phyloP scores from a whole-genome alignment of 2,888 invertebrate genomes.

The Drosophila demipolita region DNA sequence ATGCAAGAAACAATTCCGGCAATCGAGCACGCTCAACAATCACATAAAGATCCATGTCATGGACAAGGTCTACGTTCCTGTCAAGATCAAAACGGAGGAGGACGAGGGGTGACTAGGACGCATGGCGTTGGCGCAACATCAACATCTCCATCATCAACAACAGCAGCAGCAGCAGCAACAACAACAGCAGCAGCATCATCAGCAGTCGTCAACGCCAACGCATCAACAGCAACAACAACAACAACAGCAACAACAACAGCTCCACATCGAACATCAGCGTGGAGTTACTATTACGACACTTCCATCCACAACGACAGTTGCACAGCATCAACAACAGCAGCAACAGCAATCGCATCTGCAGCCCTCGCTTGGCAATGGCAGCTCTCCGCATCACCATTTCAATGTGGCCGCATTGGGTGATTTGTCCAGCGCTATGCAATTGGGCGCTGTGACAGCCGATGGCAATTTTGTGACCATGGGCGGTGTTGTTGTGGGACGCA shows the following conservation, averaged over 20 bases:
- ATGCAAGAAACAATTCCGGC: slow-evolving; percentile 85
- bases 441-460: slow-evolving; percentile 81
- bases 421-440: slow-evolving; percentile 78
- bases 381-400: slow-evolving; percentile 74
- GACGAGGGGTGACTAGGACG: slow-evolving; percentile 85
- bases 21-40: slow-evolving; percentile 85
- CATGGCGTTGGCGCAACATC: slow-evolving; percentile 84
- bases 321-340: slow-evolving; percentile 60
- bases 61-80: slow-evolving; percentile 85
- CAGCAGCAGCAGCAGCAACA: slow-evolving; percentile 54
- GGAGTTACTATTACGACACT: slow-evolving; percentile 66
- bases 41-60: slow-evolving; percentile 85
- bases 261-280: slow-evolving; percentile 64
- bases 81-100: slow-evolving; percentile 85
- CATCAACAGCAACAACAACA: slow-evolving; percentile 65
- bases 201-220: slow-evolving; percentile 56
- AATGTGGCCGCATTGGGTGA: slow-evolving; percentile 79
- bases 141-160: slow-evolving; percentile 75
- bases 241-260: slow-evolving; percentile 65
- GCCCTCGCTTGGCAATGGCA: slow-evolving; percentile 52
- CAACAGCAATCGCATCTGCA: slow-evolving; percentile 61
- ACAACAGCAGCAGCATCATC: slow-evolving; percentile 57
- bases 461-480: slow-evolving; percentile 83
- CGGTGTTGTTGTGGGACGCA: slow-evolving; percentile 82
- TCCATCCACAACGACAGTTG: slow-evolving; percentile 67